phyloP scores from a whole-genome alignment of 2,113 vertebrate species.

The Pachyramphus minor region DNA sequence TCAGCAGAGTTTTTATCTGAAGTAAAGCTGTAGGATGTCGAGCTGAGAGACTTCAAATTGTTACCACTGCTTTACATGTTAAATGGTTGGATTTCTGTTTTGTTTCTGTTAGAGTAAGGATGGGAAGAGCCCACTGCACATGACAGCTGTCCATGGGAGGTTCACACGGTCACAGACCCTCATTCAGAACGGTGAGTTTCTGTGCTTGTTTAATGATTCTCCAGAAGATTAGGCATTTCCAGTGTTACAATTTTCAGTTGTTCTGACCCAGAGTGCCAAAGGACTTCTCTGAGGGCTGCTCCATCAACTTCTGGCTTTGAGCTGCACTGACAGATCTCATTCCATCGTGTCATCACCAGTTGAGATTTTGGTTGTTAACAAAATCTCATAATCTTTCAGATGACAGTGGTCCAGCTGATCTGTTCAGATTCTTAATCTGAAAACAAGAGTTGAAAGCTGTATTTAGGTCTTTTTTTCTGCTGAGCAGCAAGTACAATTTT shows the following conservation, averaged over 20 bases:
- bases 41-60: background rate
- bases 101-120: constrained; percentile 85
- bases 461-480: background rate
- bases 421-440: background rate
- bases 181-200: constrained; percentile 90
- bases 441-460: background rate
- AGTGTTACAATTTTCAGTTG: background rate
- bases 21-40: background rate
- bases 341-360: accelerated
- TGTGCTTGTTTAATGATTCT: background rate
- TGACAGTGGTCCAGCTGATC: background rate
- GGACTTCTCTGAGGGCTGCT: background rate
- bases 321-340: background rate
- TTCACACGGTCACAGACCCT: constrained; percentile 95
- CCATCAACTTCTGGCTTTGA: background rate
- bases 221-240: background rate
- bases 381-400: background rate
- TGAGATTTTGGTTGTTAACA: background rate
- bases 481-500: background rate
- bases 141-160: constrained; percentile 94
- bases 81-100: background rate
- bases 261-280: background rate
- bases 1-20: background rate
- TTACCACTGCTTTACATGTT: background rate
- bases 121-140: constrained; percentile 93